A percentile compares a stretch with the other conserved stretches of the same genome.
Conservation (phyloP, 2,113 vertebrate species). For the Anguilla japonica region DNA sequence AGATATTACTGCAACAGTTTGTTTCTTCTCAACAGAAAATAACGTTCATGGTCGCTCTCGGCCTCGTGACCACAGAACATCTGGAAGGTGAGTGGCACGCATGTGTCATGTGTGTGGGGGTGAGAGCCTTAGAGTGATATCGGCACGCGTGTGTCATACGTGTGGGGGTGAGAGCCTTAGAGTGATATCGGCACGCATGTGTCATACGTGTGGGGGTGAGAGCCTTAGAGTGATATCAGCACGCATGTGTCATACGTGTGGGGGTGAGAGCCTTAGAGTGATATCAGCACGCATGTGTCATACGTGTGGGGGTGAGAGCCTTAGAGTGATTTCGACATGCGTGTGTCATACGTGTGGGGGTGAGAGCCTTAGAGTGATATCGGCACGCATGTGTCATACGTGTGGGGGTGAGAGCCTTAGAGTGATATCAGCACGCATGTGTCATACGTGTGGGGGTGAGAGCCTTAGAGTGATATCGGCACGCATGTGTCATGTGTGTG, state of each 20-base stretch:
- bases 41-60: slow-evolving; percentile 96
- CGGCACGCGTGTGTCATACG: background rate
- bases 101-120: background rate
- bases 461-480: too few relatives aligned
- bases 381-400: background rate
- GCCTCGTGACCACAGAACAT: slow-evolving; percentile 94
- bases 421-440: background rate
- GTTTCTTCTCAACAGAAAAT: slow-evolving; percentile 83
- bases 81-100: slow-evolving; percentile 82
- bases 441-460: background rate
- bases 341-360: too few relatives aligned
- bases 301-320: background rate
- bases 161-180: too few relatives aligned
- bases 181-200: too few relatives aligned
- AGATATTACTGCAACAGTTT: too few relatives aligned
- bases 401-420: background rate
- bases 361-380: too few relatives aligned
- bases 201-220: too few relatives aligned
- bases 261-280: background rate
- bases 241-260: too few relatives aligned
- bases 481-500: too few relatives aligned
- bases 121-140: background rate
- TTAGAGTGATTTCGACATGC: too few relatives aligned
- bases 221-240: too few relatives aligned
- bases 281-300: background rate